Conservation (phyloP, 2,797 vertebrate species). For the Sandelia bainsii region DNA sequence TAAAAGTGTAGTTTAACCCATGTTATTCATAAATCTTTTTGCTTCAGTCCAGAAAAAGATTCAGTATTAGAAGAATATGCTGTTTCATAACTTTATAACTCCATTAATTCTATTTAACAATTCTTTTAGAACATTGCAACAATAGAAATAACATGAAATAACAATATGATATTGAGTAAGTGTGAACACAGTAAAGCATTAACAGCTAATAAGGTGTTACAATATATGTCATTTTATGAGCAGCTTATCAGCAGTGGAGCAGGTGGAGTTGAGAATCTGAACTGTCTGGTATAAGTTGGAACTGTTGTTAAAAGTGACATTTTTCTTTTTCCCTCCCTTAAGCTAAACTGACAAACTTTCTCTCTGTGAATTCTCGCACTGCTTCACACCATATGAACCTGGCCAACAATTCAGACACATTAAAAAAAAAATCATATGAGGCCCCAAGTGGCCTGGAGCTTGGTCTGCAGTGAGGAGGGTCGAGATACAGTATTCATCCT, state of each 20-base stretch:
- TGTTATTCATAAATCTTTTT: neutral
- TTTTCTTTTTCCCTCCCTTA: conserved; percentile 13
- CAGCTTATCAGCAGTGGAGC: neutral
- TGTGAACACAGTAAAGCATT: no score
- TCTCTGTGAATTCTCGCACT: conserved; percentile 36
- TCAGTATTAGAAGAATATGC: no score
- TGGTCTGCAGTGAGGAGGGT: conserved; percentile 25
- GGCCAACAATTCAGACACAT: conserved; percentile 36
- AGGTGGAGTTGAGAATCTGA: neutral
- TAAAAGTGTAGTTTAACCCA: neutral
- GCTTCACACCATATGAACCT: conserved; percentile 41
- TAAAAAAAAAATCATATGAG: conserved; percentile 27
- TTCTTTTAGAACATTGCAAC: no score
- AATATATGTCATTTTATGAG: no score
- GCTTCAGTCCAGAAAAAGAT: no score
- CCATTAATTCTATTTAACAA: no score
- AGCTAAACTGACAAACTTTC: conserved; percentile 32
- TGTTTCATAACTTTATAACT: no score
- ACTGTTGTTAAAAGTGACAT: conserved; percentile 13
- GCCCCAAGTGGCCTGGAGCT: conserved; percentile 15
- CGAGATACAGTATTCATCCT: conserved; percentile 18
- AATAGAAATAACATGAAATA: no score
- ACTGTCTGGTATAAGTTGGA: conserved; percentile 15
- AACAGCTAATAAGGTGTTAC: no score
- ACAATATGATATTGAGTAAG: no score